Evolutionary conservation across 2,113 vertebrate genomes (phyloP), one percentile per base, ranked within the genome.

Genomic region (Crypturellus undulatus): DNA sequence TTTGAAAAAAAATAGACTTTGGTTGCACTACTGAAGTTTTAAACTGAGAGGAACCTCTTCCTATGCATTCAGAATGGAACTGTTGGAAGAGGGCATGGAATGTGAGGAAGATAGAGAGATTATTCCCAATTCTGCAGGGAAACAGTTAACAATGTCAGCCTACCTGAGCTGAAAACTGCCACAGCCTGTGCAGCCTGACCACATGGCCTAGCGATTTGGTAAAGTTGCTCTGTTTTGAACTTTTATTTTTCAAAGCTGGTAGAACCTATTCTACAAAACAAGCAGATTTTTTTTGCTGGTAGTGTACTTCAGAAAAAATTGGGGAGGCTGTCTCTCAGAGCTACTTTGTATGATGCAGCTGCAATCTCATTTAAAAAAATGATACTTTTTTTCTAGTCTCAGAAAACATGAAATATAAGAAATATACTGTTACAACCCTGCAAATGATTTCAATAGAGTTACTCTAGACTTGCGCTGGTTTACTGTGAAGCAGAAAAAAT

Each of bases 371-470:
- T 60, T 38, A 64, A 12, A 68, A 89, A 62, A 68, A 22, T 45
- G 19, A 82, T 42, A 18, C 1, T n/a, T 77, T 51, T 77, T 28
- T 19, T 77, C 34, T 19, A 36, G 8, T 28, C 52, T 26, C n/a
- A 85, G 6, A 80, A 87, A 83, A 73, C 6, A 4, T 51, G 56
- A 80, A 79, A 73, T 26, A 8, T 2, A 58, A 68, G 69, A 71
- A 91, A 64, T 30, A 10, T 17, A 14, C 9, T 40, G 5, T 47
- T 47, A 56, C 14, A 82, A 26, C 12, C 30, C 17, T 58, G 49
- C 13, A 49, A 19, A 52, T 42, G 24, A 62, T 77, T 88, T 83
- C 13, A 11, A 0, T 0, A 0, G 47, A 70, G n/a, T 65, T 73
- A 17, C 30, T 72, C 25, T 26, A 21, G 65, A 62, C n/a, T 52